Conservation (phyloP, 2,888 invertebrate species). For the Zelleria hepariella region DNA sequence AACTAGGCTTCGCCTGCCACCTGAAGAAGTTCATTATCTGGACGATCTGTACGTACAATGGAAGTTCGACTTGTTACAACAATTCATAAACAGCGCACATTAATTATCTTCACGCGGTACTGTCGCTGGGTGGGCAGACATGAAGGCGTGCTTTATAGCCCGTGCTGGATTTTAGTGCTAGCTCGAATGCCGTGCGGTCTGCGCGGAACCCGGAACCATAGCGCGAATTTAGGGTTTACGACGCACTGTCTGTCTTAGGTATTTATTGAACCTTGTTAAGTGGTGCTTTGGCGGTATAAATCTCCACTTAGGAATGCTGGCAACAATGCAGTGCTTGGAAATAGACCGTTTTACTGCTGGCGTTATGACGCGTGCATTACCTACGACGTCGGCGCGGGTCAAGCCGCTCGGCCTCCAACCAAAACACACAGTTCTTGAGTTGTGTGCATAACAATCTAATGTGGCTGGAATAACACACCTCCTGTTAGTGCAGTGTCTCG, state of each 20-base stretch:
- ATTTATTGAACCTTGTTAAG: constrained; percentile 1
- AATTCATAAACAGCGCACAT: background rate
- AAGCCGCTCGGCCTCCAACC: background rate
- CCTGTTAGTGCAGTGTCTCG: background rate
- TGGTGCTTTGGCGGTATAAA: background rate
- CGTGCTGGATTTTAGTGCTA: background rate
- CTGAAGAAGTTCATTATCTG: too few species aligned
- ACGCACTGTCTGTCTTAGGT: background rate
- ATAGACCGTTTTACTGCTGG: background rate
- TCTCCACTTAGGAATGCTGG: background rate
- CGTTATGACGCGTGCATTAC: background rate
- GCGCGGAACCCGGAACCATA: background rate
- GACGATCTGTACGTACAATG: background rate
- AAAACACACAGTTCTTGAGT: background rate
- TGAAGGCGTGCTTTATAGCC: background rate
- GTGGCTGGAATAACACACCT: background rate
- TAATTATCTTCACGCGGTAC: background rate
- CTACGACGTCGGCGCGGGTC: too few species aligned
- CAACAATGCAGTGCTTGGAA: background rate
- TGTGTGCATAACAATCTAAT: background rate
- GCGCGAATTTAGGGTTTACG: constrained; percentile 1
- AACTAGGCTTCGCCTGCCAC: too few species aligned
- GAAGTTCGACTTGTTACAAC: background rate
- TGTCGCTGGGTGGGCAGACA: background rate
- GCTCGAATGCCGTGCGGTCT: background rate